Base-by-base conservation (phyloP, 2,888 invertebrate genomes). In the Lobophora halterata region DNA sequence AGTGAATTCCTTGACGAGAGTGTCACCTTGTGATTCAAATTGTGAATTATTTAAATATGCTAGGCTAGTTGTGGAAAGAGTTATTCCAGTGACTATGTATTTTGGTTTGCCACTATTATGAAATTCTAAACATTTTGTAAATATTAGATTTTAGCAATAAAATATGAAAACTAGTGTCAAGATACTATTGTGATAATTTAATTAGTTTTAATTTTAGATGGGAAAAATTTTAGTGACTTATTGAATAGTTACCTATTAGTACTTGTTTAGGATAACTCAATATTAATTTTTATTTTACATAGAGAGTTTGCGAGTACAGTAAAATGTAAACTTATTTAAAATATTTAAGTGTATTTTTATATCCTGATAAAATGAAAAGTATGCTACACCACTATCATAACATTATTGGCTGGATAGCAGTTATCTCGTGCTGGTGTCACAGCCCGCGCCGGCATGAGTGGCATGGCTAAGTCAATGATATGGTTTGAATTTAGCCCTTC, bases 141-240 rank as follows among this genome's bases (percentile, higher is more conserved):
- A 31, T 38, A 38, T 11, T 31, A 14, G 5, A 17, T 10, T 13
- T 5, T 14, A 12, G 9, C 20, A 9, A 6, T 18, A 35, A 27
- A 9, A 23, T 7, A 18, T 20, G 14, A 20, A 17, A 32, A 21
- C 38, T 38, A 31, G 37, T 20, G 3, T 35, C 21, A 6, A 10
- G n/a, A n/a, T n/a, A n/a, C n/a, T n/a, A 34, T 39, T 39, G 36
- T 36, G 18, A 31, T 32, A 33, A 32, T 28, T 39, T 45, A 45
- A 36, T 35, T 36, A 27, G 25, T 36, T 26, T 30, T 21, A 20
- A 40, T 18, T 21, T 26, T 30, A 21, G 10, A 19, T 25, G 4
- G 9, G 6, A 21, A 30, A 28, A 29, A 14, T 25, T 34, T 20
- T 41, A 41, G 23, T 35, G 12, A 30, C 9, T 13, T 27, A 23